Percentiles rank a stretch among this genome's conserved stretches.
These are phyloP conservation scores for Graptemys geographica DNA, from an alignment of 2,797 vertebrate species.

Conservation along the genomic window DNA sequence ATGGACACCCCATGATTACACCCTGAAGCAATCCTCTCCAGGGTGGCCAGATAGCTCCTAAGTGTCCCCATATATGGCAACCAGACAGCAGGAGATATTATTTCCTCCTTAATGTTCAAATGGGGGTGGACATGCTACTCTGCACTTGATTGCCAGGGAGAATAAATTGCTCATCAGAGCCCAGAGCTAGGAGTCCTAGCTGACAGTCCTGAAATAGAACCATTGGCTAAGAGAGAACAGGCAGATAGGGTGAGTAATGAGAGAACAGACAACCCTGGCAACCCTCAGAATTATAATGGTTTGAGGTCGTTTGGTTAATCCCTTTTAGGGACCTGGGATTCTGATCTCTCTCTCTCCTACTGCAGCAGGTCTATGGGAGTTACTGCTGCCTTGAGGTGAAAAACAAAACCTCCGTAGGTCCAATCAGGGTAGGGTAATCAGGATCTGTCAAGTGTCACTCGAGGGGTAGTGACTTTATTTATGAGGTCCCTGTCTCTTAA, in stretches of 20 bases:
- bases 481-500: neutral
- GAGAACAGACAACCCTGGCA: neutral
- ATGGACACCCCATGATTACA: neutral
- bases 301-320: neutral
- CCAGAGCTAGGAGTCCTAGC: neutral
- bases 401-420: neutral
- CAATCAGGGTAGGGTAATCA: neutral
- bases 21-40: neutral
- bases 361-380: rapidly evolving
- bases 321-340: neutral
- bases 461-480: neutral
- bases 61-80: neutral
- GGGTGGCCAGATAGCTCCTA: neutral
- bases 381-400: neutral
- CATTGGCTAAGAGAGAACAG: neutral
- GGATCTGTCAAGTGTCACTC: neutral
- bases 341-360: neutral
- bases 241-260: neutral
- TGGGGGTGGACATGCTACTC: conserved; percentile 1
- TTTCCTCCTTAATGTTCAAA: neutral
- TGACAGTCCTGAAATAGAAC: neutral
- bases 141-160: neutral
- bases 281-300: neutral
- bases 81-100: neutral
- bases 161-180: neutral